phyloP scores from a whole-genome alignment of 2,888 invertebrate genomes.

The Phymatocera aterrima region DNA sequence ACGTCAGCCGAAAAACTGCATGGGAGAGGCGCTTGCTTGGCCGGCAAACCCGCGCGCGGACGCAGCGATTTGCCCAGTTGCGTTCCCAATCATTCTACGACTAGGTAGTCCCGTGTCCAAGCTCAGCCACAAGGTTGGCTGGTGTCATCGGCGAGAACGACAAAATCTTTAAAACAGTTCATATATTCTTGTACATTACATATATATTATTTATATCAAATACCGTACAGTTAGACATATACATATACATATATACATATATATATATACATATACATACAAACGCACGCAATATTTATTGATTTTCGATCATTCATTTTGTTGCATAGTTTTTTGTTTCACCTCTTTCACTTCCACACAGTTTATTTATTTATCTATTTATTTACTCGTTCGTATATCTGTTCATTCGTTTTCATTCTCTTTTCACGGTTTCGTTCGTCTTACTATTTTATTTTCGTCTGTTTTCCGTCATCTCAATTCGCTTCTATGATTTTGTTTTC shows the following conservation, averaged over 20 bases:
- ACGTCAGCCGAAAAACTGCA: conserved; percentile 72
- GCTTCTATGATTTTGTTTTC: no score
- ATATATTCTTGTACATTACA: conserved; percentile 24
- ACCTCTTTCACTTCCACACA: no score
- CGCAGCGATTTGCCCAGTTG: conserved; percentile 75
- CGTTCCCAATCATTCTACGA: conserved; percentile 75
- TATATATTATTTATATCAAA: conserved; percentile 30
- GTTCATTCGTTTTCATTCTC: no score
- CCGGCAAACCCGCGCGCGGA: conserved; percentile 72
- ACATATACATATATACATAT: conserved; percentile 8
- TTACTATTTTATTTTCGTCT: no score
- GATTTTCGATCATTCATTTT: background rate
- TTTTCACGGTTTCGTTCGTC: no score
- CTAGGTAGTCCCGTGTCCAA: conserved; percentile 74
- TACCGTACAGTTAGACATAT: conserved; percentile 1
- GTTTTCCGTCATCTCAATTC: no score
- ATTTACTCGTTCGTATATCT: no score
- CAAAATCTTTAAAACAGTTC: conserved; percentile 6
- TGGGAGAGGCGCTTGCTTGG: conserved; percentile 72
- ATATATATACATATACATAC: background rate
- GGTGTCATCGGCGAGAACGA: conserved; percentile 47
- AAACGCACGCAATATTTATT: background rate
- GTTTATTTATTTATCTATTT: no score
- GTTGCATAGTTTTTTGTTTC: no score
- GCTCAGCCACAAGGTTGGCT: conserved; percentile 53